phyloP scores from a whole-genome alignment of 2,797 vertebrate genomes.

The Eurystomus glaucurus region DNA sequence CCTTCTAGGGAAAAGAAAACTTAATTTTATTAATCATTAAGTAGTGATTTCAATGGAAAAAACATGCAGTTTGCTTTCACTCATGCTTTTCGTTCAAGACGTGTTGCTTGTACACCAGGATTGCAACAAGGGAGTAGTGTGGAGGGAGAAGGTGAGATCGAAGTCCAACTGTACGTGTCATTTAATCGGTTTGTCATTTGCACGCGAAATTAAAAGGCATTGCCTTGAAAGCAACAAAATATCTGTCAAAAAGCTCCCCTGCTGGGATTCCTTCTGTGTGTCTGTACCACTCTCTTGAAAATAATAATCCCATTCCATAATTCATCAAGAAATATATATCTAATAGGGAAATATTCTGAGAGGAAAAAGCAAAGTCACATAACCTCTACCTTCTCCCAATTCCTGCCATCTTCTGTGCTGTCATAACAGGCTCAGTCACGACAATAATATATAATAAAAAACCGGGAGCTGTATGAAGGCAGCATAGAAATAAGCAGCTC shows the following conservation, averaged over 20 bases:
- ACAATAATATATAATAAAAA: not conserved
- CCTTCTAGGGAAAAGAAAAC: not conserved
- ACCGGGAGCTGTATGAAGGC: not conserved
- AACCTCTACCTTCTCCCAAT: not conserved
- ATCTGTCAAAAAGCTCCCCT: not conserved
- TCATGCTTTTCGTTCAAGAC: not conserved
- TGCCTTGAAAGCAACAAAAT: conserved; percentile 11
- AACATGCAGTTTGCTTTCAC: not conserved
- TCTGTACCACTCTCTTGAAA: not conserved
- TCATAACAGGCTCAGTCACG: not conserved
- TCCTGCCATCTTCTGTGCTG: not conserved
- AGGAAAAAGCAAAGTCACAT: not conserved
- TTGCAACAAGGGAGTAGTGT: not conserved
- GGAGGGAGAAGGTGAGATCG: not conserved
- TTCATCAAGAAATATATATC: not conserved
- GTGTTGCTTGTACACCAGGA: not conserved
- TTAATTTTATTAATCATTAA: not conserved
- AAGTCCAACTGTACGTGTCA: not conserved
- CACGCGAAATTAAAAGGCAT: not conserved
- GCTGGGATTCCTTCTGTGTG: not conserved
- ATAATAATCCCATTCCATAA: not conserved
- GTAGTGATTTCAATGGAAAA: not conserved
- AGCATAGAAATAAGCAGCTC: not conserved
- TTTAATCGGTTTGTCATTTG: not conserved
- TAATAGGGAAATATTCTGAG: not conserved